phyloP scores from a whole-genome alignment of 2,797 vertebrate species.

The Graptemys geographica region DNA sequence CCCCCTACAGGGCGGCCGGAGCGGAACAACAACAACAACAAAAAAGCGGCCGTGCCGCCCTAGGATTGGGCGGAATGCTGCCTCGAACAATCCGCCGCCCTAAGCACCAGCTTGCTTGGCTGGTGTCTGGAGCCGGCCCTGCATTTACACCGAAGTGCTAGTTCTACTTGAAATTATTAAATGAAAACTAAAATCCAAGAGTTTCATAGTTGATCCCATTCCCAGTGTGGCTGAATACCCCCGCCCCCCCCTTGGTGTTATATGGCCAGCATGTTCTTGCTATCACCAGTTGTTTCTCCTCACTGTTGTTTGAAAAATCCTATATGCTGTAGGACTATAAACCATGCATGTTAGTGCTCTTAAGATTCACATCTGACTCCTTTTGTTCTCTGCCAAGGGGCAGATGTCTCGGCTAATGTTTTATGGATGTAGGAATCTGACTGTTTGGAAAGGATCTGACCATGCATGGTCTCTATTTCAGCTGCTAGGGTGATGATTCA shows the following conservation, averaged over 20 bases:
- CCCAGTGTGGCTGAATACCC: not conserved
- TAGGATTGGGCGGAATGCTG: too few species aligned
- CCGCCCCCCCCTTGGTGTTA: not conserved
- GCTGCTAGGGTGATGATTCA: not conserved
- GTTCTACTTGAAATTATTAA: not conserved
- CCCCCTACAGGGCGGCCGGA: too few species aligned
- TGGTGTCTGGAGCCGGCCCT: too few species aligned
- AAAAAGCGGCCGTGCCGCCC: too few species aligned
- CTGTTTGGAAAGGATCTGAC: not conserved
- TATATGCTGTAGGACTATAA: not conserved
- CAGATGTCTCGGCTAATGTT: not conserved
- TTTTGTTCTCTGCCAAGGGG: not conserved
- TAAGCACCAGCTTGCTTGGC: too few species aligned
- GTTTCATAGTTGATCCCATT: not conserved
- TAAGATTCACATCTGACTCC: not conserved
- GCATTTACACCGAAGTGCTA: not conserved
- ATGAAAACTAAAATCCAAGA: not conserved
- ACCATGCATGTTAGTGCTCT: not conserved
- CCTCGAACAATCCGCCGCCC: too few species aligned
- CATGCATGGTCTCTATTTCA: not conserved
- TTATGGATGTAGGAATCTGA: not conserved
- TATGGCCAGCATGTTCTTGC: not conserved
- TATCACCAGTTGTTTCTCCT: not conserved
- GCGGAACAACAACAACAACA: too few species aligned
- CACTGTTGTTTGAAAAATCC: not conserved